These are phyloP conservation scores for Campoletis raptor DNA, from an alignment of 2,888 invertebrate genomes.

Conservation along the genomic window DNA sequence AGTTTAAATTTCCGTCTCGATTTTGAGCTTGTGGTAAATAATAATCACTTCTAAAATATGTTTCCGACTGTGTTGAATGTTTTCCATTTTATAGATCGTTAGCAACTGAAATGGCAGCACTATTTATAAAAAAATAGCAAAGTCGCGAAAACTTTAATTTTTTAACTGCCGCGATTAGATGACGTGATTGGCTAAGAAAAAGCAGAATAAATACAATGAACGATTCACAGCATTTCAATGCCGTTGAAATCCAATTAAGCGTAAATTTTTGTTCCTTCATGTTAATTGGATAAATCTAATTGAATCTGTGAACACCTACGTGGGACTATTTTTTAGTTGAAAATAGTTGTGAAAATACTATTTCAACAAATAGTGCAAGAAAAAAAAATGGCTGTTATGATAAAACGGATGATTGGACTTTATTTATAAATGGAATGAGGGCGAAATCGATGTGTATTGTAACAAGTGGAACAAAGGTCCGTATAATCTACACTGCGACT, in stretches of 20 bases:
- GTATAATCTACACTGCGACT: conserved; percentile 56
- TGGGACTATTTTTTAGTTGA: background rate
- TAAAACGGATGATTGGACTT: background rate
- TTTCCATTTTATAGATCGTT: background rate
- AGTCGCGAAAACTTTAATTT: background rate
- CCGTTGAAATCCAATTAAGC: conserved; percentile 7
- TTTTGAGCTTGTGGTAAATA: background rate
- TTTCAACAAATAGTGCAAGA: background rate
- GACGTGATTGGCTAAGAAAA: background rate
- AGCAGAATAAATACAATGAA: background rate
- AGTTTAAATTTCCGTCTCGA: background rate
- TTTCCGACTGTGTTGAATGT: background rate
- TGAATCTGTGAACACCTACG: background rate
- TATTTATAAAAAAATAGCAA: background rate
- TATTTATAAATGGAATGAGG: conserved; percentile 16
- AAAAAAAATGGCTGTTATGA: conserved; percentile 7
- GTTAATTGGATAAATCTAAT: conserved; percentile 12
- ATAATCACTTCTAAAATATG: background rate
- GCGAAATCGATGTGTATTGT: conserved; percentile 25
- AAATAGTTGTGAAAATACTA: background rate
- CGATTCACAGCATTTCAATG: background rate
- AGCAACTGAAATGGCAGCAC: background rate
- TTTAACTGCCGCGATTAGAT: background rate
- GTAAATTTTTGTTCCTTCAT: background rate
- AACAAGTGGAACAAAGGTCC: conserved; percentile 46